These are phyloP conservation scores for Acanthiza pusilla DNA, from an alignment of 2,797 vertebrate genomes.

Conservation along the genomic window DNA sequence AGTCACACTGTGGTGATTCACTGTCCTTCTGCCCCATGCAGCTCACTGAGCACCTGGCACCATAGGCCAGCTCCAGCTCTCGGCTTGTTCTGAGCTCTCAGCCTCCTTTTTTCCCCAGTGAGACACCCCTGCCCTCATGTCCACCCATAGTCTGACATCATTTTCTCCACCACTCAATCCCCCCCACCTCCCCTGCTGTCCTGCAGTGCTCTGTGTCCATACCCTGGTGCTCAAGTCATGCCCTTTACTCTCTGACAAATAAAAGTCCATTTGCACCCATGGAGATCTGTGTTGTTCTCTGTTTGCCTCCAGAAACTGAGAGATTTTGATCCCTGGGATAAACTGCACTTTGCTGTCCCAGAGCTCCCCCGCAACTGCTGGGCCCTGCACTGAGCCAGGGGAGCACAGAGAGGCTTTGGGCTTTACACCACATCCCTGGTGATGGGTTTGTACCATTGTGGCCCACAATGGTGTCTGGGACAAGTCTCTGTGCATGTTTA, in stretches of 20 bases:
- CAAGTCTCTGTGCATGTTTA: rapidly evolving
- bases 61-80: not conserved
- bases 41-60: not conserved
- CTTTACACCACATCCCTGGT: rapidly evolving
- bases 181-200: not conserved
- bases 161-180: not conserved
- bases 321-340: not conserved
- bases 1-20: not conserved
- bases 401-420: not conserved
- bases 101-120: not conserved
- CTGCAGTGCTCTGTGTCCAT: not conserved
- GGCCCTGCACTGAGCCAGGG: not conserved
- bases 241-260: not conserved
- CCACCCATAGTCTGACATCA: not conserved
- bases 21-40: not conserved
- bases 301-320: not conserved
- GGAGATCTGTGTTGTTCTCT: not conserved
- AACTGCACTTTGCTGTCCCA: not conserved
- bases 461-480: not conserved
- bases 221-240: not conserved
- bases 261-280: not conserved
- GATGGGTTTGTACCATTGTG: not conserved
- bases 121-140: not conserved
- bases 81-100: not conserved
- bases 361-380: not conserved